Evolutionary conservation across 2,888 invertebrate species (phyloP).

Genomic region (Harpagoxenus sublaevis): DNA sequence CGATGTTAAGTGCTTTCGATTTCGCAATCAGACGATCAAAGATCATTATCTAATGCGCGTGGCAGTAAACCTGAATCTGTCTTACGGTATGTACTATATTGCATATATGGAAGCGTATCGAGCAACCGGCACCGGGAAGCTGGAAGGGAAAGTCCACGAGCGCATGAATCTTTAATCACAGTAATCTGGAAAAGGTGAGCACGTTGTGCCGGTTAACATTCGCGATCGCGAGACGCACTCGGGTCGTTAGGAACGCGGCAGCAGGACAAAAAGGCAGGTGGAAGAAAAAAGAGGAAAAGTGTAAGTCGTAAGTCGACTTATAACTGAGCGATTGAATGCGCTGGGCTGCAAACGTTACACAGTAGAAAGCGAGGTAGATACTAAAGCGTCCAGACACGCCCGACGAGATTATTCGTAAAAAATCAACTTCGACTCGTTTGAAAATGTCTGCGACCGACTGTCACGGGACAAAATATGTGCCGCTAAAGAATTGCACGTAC

Average conservation of each 20-base stretch:
- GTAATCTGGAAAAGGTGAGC: conserved; percentile 72
- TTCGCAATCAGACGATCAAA: conserved; percentile 30
- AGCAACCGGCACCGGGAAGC: conserved; percentile 32
- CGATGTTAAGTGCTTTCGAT: background rate
- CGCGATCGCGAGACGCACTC: conserved; percentile 49
- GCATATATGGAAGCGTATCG: conserved; percentile 41
- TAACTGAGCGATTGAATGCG: conserved; percentile 57
- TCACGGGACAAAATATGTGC: background rate
- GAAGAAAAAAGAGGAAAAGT: conserved; percentile 53
- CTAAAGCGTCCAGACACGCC: conserved; percentile 65
- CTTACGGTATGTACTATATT: conserved; percentile 27
- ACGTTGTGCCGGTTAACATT: conserved; percentile 66
- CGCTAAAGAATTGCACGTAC: background rate
- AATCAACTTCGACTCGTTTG: conserved; percentile 41
- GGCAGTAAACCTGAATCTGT: conserved; percentile 40
- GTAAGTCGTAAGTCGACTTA: conserved; percentile 53
- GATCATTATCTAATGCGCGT: conserved; percentile 44
- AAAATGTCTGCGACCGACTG: conserved; percentile 28
- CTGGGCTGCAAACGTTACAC: conserved; percentile 68
- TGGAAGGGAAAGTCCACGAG: conserved; percentile 58
- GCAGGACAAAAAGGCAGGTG: conserved; percentile 52
- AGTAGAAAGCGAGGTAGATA: conserved; percentile 81
- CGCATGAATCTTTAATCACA: conserved; percentile 59
- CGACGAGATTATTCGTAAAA: conserved; percentile 53
- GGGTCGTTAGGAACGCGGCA: conserved; percentile 20